Conservation (phyloP, 2,797 vertebrate genomes). For the Notolabrus celidotus region DNA sequence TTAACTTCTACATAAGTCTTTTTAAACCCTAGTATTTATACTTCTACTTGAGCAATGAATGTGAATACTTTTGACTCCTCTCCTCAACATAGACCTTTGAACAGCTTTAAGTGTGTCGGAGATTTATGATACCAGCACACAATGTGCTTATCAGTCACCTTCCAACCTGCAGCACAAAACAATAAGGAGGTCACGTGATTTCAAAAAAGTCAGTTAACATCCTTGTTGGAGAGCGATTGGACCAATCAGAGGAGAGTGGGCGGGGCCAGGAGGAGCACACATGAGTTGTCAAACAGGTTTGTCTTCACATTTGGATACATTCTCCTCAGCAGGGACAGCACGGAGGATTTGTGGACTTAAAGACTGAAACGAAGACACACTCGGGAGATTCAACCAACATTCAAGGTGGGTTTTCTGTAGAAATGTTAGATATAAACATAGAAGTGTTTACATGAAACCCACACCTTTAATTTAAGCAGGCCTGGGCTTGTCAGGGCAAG, state of each 20-base stretch:
- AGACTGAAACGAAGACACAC: neutral
- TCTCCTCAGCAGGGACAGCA: neutral
- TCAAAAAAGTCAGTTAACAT: constrained; percentile 19
- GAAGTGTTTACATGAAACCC: neutral
- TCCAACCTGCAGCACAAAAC: constrained; percentile 3
- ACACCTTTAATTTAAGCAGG: constrained; percentile 18
- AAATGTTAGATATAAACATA: neutral
- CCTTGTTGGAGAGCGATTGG: constrained; percentile 41
- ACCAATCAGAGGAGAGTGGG: constrained; percentile 60
- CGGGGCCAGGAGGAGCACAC: constrained; percentile 52
- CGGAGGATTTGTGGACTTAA: neutral
- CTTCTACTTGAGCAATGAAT: too few relatives aligned
- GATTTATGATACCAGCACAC: neutral
- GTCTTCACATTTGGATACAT: constrained; percentile 41
- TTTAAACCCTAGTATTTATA: too few relatives aligned
- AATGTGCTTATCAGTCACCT: constrained; percentile 20
- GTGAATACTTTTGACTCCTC: too few relatives aligned
- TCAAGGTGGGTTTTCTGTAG: constrained; percentile 57
- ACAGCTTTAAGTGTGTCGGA: neutral
- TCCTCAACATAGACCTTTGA: constrained; percentile 12
- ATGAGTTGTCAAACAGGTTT: constrained; percentile 82
- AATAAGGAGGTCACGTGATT: constrained; percentile 55
- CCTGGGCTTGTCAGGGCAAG: constrained; percentile 49
- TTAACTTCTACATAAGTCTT: too few relatives aligned
- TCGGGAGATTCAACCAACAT: neutral